A percentile compares a stretch with the other conserved stretches of the same genome.
Conservation (phyloP, 2,888 invertebrate species). For the Drosophila neonasuta region DNA sequence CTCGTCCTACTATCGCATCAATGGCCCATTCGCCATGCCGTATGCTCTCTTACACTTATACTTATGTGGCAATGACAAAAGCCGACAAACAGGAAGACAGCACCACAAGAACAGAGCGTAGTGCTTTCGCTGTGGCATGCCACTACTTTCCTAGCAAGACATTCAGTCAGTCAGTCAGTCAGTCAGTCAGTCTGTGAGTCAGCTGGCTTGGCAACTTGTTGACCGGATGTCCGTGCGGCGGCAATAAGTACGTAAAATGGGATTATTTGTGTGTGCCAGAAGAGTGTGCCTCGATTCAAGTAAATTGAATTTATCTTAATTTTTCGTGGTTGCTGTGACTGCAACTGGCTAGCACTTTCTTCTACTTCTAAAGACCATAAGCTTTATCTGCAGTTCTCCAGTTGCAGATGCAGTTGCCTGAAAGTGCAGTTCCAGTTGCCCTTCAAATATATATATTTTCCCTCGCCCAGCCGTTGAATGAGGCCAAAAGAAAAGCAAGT, state of each 20-base stretch:
- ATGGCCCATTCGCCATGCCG: conserved; percentile 20
- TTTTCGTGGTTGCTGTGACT: conserved; percentile 45
- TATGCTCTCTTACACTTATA: conserved; percentile 43
- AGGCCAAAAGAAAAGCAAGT: conserved; percentile 9
- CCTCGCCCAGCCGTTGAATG: conserved; percentile 8
- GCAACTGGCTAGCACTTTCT: conserved; percentile 19
- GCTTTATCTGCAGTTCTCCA: conserved; percentile 29
- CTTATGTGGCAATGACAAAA: conserved; percentile 64
- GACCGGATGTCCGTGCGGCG: conserved; percentile 71
- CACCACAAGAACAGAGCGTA: not conserved
- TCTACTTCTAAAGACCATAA: not conserved
- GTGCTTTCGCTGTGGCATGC: conserved; percentile 8
- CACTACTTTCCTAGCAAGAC: conserved; percentile 5
- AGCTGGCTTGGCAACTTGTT: conserved; percentile 61
- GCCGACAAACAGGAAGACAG: conserved; percentile 22
- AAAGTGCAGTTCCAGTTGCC: not conserved
- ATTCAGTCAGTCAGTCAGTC: not conserved
- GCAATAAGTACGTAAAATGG: conserved; percentile 73
- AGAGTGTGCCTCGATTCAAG: conserved; percentile 14
- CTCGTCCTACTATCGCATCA: conserved; percentile 16
- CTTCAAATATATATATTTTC: too few relatives aligned
- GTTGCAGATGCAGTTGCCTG: conserved; percentile 29
- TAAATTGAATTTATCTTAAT: conserved; percentile 61
- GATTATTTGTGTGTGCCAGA: conserved; percentile 61
- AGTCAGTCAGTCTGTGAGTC: conserved; percentile 24